Conservation (phyloP, 2,113 vertebrate genomes). For the Oryzias curvinotus region DNA sequence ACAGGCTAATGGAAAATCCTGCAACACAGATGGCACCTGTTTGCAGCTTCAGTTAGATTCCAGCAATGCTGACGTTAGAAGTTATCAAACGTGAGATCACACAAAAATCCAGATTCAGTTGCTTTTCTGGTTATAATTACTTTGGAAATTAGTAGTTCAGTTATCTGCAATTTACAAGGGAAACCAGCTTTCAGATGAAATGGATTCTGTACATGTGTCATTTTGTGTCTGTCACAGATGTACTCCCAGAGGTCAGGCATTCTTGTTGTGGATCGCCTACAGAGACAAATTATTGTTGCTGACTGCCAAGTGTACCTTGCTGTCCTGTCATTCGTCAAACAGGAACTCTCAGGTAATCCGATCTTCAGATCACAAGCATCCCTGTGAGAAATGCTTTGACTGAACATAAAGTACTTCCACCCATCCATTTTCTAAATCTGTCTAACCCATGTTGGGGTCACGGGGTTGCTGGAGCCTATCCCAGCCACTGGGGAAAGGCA, state of each 20-base stretch:
- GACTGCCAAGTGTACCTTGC: conserved; percentile 98
- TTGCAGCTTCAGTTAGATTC: conserved; percentile 4
- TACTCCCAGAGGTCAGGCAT: conserved; percentile 87
- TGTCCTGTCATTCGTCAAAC: conserved; percentile 95
- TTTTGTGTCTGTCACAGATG: conserved; percentile 73
- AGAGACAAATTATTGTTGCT: conserved; percentile 96
- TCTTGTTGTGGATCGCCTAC: conserved; percentile 89
- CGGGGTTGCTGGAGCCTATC: too few species aligned
- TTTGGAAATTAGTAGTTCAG: conserved; percentile 8
- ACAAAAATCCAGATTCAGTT: conserved; percentile 16
- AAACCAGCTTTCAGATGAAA: not conserved
- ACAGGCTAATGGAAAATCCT: not conserved
- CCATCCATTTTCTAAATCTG: too few species aligned
- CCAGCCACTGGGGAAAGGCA: too few species aligned
- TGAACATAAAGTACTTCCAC: too few species aligned
- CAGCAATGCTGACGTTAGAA: not conserved
- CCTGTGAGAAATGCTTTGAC: not conserved
- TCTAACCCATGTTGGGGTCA: too few species aligned
- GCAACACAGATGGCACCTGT: not conserved
- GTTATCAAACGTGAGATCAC: conserved; percentile 57
- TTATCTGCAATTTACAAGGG: conserved; percentile 3
- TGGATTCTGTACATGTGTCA: conserved; percentile 1
- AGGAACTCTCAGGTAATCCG: conserved; percentile 90
- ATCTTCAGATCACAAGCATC: not conserved
- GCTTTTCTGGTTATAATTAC: not conserved